These are phyloP conservation scores for Formica exsecta DNA, from an alignment of 1,140 invertebrate genomes.

Conservation along the genomic window DNA sequence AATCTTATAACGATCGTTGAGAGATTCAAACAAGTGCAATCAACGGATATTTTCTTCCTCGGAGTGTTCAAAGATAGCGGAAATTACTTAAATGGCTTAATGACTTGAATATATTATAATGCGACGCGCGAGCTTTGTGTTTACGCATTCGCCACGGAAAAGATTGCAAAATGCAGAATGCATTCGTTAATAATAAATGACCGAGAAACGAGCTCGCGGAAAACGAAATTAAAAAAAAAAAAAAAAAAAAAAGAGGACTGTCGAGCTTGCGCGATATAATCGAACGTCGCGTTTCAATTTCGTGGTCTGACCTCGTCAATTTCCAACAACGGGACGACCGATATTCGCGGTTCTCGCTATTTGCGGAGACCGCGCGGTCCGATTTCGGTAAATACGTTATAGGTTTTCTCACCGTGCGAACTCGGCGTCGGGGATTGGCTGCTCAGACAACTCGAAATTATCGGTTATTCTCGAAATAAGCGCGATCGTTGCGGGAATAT, in stretches of 20 bases:
- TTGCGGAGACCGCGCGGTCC: conserved; percentile 31
- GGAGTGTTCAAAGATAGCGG: too few relatives aligned
- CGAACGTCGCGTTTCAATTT: conserved; percentile 19
- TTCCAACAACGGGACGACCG: conserved; percentile 9
- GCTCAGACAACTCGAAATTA: conserved; percentile 58
- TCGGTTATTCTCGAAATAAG: conserved; percentile 60
- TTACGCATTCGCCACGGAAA: background rate
- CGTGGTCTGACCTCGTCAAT: conserved; percentile 36
- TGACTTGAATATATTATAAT: background rate
- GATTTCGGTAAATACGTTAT: conserved; percentile 56
- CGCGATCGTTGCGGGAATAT: conserved; percentile 7
- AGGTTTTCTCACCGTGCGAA: conserved; percentile 37
- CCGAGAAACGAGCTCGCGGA: too few relatives aligned
- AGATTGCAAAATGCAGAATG: background rate
- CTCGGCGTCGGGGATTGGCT: background rate
- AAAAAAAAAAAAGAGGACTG: background rate
- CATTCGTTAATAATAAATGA: background rate
- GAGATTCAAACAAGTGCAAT: background rate
- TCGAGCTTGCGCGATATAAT: background rate
- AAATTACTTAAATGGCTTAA: background rate
- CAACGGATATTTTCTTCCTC: background rate
- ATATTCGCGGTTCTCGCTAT: conserved; percentile 52
- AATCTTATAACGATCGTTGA: background rate
- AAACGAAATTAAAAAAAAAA: too few relatives aligned
- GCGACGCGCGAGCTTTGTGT: background rate